Evolutionary conservation across 2,113 vertebrate genomes (phyloP).

Genomic region (Leucopsar rothschildi): DNA sequence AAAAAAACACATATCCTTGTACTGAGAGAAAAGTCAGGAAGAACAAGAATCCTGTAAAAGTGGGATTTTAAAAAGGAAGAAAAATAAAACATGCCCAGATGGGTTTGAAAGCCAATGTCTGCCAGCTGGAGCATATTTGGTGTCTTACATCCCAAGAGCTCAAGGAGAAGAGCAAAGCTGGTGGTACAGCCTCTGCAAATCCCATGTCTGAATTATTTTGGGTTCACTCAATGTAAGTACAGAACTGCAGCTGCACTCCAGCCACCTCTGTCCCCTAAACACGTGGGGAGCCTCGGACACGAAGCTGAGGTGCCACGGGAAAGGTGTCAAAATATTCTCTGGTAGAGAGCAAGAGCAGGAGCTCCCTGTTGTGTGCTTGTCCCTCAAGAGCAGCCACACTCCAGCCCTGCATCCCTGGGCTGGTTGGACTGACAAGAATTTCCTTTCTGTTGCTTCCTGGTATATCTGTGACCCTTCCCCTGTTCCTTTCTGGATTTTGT

Average conservation of each 20-base stretch:
- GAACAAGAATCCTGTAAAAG: neutral
- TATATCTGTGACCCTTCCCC: neutral
- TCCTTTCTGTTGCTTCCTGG: neutral
- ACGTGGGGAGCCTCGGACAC: neutral
- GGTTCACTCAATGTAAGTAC: neutral
- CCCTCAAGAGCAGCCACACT: neutral
- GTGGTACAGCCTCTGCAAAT: neutral
- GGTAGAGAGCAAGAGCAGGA: neutral
- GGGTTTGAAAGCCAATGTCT: neutral
- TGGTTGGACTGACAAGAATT: neutral
- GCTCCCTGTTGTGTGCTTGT: neutral
- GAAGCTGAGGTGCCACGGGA: rapidly evolving
- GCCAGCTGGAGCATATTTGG: neutral
- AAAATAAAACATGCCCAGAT: neutral
- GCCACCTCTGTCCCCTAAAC: neutral
- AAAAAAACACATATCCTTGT: neutral
- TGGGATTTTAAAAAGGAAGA: neutral
- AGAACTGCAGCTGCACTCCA: neutral
- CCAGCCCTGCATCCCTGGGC: neutral
- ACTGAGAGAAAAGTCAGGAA: neutral
- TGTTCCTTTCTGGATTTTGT: neutral
- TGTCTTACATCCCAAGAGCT: neutral
- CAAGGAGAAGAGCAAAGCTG: neutral
- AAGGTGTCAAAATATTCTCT: neutral
- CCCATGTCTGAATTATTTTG: rapidly evolving